Conservation (phyloP, 2,888 invertebrate species). For the Pocota personata region DNA sequence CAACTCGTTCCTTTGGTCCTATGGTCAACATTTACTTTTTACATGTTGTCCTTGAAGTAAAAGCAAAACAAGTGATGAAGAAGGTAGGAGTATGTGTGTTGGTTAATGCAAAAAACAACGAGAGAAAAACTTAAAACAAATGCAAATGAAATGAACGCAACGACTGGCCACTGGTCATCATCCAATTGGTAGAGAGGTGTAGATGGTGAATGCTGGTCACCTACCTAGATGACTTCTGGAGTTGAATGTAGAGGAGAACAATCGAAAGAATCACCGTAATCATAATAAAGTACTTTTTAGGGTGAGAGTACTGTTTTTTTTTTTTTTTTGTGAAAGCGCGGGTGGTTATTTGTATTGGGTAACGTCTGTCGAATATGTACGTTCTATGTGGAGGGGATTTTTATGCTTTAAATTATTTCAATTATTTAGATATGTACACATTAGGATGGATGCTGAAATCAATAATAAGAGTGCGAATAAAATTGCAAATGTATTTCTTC, state of each 20-base stretch:
- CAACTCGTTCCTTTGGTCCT: conserved; percentile 37
- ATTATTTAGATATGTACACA: conserved; percentile 66
- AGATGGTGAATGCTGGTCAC: conserved; percentile 59
- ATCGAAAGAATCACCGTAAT: conserved; percentile 74
- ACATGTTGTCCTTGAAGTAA: conserved; percentile 74
- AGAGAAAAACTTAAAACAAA: conserved; percentile 71
- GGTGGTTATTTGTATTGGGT: conserved; percentile 63
- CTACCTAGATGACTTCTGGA: conserved; percentile 72
- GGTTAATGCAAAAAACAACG: conserved; percentile 71
- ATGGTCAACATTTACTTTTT: conserved; percentile 74
- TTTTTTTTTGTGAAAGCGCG: conserved; percentile 27
- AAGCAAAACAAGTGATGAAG: conserved; percentile 67
- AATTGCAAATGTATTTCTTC: too few relatives aligned
- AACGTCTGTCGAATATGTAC: conserved; percentile 64
- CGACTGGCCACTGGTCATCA: conserved; percentile 74
- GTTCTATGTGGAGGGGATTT: not conserved
- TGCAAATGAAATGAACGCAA: conserved; percentile 74
- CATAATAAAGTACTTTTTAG: conserved; percentile 69
- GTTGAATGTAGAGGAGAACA: conserved; percentile 71
- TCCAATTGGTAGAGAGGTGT: conserved; percentile 24
- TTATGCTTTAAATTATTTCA: conserved; percentile 71
- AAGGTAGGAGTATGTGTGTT: conserved; percentile 63
- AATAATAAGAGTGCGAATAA: conserved; percentile 43
- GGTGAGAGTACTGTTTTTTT: conserved; percentile 12
- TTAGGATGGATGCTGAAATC: conserved; percentile 41